Percentiles rank a stretch among this genome's conserved stretches.
Evolutionary conservation across 2,888 invertebrate species (phyloP).

Genomic region (Dicranocentrus wangi): DNA sequence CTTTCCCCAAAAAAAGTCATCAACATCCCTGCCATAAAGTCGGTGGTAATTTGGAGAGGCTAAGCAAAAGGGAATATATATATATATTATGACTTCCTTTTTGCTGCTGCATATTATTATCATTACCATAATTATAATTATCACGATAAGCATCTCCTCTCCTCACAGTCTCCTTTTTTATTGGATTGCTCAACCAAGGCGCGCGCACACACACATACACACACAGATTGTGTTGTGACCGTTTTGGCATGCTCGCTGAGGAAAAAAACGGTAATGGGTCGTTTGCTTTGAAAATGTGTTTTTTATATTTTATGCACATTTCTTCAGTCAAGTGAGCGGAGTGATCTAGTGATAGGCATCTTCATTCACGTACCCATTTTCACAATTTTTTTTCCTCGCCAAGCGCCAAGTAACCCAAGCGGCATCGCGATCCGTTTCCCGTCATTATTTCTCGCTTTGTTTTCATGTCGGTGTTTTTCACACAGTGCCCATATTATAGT

Average conservation of each 20-base stretch:
- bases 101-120: constrained; percentile 56
- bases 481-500: too few species aligned
- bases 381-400: constrained; percentile 21
- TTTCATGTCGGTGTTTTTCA: constrained; percentile 24
- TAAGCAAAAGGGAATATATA: constrained; percentile 18
- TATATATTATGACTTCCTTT: constrained; percentile 58
- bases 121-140: constrained; percentile 60
- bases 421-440: constrained; percentile 38
- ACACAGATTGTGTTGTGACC: too few species aligned
- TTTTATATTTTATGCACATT: constrained; percentile 13
- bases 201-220: not conserved
- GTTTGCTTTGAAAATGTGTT: constrained; percentile 6
- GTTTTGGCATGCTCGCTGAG: not conserved
- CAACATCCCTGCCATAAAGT: constrained; percentile 16
- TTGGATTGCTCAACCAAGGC: not conserved
- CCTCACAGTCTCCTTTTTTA: constrained; percentile 23
- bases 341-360: constrained; percentile 28
- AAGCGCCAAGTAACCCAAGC: constrained; percentile 30
- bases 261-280: too few species aligned
- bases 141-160: constrained; percentile 50
- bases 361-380: not conserved
- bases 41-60: constrained; percentile 16
- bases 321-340: not conserved
- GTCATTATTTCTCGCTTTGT: constrained; percentile 45
- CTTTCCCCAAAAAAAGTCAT: not conserved